A percentile compares a stretch with the other conserved stretches of the same genome.
Conservation (phyloP, 2,797 vertebrate species). For the Hyperoplus immaculatus region DNA sequence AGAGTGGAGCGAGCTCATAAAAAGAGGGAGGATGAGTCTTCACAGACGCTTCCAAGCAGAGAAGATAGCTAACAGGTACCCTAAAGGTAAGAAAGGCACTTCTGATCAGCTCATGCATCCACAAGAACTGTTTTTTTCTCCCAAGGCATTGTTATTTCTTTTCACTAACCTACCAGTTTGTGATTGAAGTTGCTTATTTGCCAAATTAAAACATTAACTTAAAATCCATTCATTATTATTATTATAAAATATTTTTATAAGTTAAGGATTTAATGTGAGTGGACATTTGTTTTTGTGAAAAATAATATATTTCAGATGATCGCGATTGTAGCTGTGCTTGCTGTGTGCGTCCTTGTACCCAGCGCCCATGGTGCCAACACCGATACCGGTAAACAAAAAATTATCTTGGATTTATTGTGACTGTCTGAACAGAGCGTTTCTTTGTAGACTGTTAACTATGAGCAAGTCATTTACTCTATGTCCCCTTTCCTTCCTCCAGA, state of each 20-base stretch:
- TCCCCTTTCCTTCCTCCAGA: constrained; percentile 25
- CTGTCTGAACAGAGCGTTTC: background rate
- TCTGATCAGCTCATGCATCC: background rate
- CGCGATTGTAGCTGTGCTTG: constrained; percentile 29
- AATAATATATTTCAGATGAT: constrained; percentile 63
- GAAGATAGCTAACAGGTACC: background rate
- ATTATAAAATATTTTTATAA: too few species aligned
- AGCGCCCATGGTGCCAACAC: constrained; percentile 3
- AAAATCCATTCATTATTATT: too few species aligned
- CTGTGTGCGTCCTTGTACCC: constrained; percentile 47
- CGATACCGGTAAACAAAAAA: background rate
- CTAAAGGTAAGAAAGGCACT: constrained; percentile 45
- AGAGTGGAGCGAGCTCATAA: constrained; percentile 22
- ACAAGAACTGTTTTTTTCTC: background rate
- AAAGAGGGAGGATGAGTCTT: constrained; percentile 27
- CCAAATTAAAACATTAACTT: too few species aligned
- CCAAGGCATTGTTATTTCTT: background rate
- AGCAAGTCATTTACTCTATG: background rate
- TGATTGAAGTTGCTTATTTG: too few species aligned
- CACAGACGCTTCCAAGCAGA: background rate
- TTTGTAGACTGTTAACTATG: too few species aligned
- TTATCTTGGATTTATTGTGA: background rate
- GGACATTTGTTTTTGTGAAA: background rate
- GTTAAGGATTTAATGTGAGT: background rate
- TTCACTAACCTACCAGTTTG: too few species aligned